phyloP scores from a whole-genome alignment of 2,888 invertebrate species.

The Siphonodentalium dalli region DNA sequence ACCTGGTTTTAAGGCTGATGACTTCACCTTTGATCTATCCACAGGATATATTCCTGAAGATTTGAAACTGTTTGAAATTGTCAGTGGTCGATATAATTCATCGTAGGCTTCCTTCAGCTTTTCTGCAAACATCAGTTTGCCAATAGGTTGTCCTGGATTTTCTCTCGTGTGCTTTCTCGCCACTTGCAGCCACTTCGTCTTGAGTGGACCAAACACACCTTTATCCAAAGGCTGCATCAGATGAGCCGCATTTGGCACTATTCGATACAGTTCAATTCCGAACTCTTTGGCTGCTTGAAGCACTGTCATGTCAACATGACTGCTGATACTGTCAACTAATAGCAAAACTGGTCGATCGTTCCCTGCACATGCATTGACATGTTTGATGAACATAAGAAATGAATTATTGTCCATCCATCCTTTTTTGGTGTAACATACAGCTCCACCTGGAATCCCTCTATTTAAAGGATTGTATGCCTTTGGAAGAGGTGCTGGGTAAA shows the following conservation, averaged over 20 bases:
- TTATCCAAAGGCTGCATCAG: not conserved
- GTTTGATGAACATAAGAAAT: constrained; percentile 18
- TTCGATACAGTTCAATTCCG: not conserved
- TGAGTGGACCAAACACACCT: not conserved
- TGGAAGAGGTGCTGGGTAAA: constrained; percentile 23
- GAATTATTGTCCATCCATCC: constrained; percentile 25
- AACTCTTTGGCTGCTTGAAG: constrained; percentile 19
- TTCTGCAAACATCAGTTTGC: constrained; percentile 4
- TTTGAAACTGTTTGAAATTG: constrained; percentile 26
- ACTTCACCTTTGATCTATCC: constrained; percentile 4
- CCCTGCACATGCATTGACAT: constrained; percentile 20
- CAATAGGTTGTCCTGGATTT: not conserved
- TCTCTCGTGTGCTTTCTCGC: not conserved
- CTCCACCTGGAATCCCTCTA: constrained; percentile 15
- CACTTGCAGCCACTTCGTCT: not conserved
- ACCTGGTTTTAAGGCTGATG: constrained; percentile 8
- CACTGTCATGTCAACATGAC: constrained; percentile 14
- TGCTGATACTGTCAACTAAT: constrained; percentile 25
- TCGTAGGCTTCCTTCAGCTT: constrained; percentile 27
- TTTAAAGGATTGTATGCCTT: constrained; percentile 17
- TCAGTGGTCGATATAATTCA: constrained; percentile 27
- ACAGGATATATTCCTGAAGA: constrained; percentile 26
- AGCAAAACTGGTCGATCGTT: constrained; percentile 24
- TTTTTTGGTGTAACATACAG: constrained; percentile 23
- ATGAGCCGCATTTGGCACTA: not conserved